Evolutionary conservation across 2,888 invertebrate species (phyloP).

Genomic region (Diadegma fenestrale): DNA sequence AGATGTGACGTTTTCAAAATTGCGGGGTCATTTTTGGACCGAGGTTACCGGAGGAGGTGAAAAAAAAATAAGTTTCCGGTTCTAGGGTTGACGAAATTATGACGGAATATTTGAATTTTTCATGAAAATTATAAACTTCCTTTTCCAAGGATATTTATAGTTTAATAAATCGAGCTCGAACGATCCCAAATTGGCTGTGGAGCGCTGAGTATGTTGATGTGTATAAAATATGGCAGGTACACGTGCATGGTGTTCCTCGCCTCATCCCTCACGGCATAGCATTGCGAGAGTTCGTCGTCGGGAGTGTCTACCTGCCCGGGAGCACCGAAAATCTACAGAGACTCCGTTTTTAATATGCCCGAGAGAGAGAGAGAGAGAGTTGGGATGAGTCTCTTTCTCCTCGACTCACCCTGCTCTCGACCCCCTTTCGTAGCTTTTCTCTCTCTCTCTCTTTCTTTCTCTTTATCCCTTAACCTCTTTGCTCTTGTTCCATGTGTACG

Average conservation of each 20-base stretch:
- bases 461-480: neutral
- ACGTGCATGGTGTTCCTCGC: conserved; percentile 14
- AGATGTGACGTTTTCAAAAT: no score
- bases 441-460: neutral
- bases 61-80: no score
- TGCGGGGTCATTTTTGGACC: no score
- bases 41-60: no score
- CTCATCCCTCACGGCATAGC: conserved; percentile 1
- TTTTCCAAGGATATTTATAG: neutral
- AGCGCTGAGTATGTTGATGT: neutral
- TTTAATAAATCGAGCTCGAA: neutral
- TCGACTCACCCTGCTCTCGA: conserved; percentile 18
- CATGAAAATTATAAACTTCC: neutral
- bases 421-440: neutral
- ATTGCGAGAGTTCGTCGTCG: conserved; percentile 14
- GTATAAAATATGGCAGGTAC: conserved; percentile 3
- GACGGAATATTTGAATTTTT: neutral
- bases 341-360: conserved; percentile 69
- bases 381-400: conserved; percentile 6
- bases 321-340: conserved; percentile 63
- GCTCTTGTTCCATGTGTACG: conserved; percentile 31
- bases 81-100: no score
- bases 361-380: no score
- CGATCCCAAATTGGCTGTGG: neutral
- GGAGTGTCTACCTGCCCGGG: conserved; percentile 57